phyloP scores from a whole-genome alignment of 2,113 vertebrate genomes.

The Aviceda subcristata region DNA sequence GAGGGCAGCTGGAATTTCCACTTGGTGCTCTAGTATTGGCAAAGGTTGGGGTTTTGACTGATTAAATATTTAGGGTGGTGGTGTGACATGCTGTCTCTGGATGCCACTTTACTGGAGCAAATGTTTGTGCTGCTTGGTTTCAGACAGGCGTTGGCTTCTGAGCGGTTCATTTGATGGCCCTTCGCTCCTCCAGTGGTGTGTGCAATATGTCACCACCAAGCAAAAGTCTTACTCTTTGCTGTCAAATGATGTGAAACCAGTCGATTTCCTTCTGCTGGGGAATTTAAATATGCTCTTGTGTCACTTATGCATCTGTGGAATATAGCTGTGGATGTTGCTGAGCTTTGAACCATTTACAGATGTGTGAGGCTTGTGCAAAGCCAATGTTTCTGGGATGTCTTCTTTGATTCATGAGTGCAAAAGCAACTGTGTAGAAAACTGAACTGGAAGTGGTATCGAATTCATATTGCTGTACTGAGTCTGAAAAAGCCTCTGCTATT shows the following conservation, averaged over 20 bases:
- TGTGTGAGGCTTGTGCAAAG: background rate
- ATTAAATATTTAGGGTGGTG: background rate
- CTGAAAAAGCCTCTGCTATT: background rate
- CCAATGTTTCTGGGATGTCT: background rate
- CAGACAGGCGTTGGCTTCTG: background rate
- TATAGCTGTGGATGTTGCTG: background rate
- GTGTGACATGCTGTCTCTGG: background rate
- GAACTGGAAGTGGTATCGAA: rapidly evolving
- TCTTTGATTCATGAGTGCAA: background rate
- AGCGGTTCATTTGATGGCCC: background rate
- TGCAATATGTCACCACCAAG: background rate
- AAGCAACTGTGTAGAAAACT: background rate
- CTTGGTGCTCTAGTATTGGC: background rate
- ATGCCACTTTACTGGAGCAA: background rate
- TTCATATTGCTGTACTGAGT: rapidly evolving
- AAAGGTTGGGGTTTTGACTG: background rate
- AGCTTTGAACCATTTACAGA: background rate
- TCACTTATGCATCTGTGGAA: rapidly evolving
- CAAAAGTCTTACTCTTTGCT: background rate
- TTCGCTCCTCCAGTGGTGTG: background rate
- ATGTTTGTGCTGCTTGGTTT: background rate
- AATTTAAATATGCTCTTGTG: background rate
- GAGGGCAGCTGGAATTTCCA: background rate
- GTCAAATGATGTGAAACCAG: background rate
- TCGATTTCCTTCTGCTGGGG: background rate